phyloP scores from a whole-genome alignment of 2,113 vertebrate species.

The Oophaga pumilio region DNA sequence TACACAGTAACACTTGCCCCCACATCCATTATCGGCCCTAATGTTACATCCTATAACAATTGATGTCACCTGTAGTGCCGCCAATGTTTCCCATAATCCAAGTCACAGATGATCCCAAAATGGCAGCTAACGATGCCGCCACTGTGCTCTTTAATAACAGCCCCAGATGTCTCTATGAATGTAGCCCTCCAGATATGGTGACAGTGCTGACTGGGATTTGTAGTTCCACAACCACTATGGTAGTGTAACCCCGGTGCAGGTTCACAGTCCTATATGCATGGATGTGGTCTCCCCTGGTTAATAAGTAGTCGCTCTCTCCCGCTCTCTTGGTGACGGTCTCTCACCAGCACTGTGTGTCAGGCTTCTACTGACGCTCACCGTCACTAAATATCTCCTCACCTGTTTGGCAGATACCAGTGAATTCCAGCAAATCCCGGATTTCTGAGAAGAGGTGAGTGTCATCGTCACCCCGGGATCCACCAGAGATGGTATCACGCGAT shows the following conservation, averaged over 20 bases:
- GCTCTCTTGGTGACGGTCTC: background rate
- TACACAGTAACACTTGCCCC: background rate
- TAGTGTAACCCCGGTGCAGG: background rate
- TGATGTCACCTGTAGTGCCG: too few relatives aligned
- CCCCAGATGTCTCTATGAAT: too few relatives aligned
- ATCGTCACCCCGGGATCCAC: too few relatives aligned
- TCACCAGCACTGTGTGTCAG: background rate
- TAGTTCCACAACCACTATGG: background rate
- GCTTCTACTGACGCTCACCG: background rate
- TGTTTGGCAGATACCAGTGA: background rate
- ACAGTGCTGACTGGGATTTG: background rate
- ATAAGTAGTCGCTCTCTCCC: slow-evolving; percentile 1
- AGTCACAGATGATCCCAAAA: background rate
- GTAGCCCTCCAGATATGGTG: too few relatives aligned
- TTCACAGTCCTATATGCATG: background rate
- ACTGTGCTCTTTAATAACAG: background rate
- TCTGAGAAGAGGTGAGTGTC: background rate
- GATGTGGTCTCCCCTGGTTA: slow-evolving; percentile 2
- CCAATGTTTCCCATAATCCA: too few relatives aligned
- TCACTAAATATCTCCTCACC: background rate
- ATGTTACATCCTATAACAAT: too few relatives aligned
- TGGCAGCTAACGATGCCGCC: background rate
- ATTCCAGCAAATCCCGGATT: background rate
- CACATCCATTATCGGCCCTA: background rate
- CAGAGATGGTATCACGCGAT: background rate